A percentile compares a stretch with the other conserved stretches of the same genome.
phyloP scores from a whole-genome alignment of 2,888 invertebrate species.

The Hylaea fasciaria region DNA sequence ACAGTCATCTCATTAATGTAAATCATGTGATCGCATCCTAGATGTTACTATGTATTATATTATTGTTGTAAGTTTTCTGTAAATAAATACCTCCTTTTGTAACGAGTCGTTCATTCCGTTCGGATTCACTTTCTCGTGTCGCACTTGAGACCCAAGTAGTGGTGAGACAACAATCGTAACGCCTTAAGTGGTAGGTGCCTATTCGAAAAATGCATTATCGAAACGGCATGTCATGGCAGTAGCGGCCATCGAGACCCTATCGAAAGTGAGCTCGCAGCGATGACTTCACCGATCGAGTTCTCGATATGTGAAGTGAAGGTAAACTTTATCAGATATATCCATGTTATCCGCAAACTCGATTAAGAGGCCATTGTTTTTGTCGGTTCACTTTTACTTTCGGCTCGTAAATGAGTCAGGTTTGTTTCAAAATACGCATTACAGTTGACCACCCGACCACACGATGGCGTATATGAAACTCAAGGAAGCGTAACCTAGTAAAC shows the following conservation, averaged over 20 bases:
- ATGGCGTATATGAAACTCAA: conserved; percentile 28
- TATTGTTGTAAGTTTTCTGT: conserved; percentile 81
- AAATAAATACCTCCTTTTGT: conserved; percentile 79
- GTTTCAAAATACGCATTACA: conserved; percentile 31
- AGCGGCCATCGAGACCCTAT: conserved; percentile 25
- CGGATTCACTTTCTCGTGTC: conserved; percentile 37
- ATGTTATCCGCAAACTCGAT: conserved; percentile 34
- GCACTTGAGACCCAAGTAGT: conserved; percentile 33
- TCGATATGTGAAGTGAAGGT: conserved; percentile 39
- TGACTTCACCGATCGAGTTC: conserved; percentile 51
- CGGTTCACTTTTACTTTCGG: conserved; percentile 56
- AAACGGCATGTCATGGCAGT: conserved; percentile 39
- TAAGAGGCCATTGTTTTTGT: conserved; percentile 45
- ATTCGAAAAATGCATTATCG: conserved; percentile 49
- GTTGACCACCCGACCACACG: conserved; percentile 32
- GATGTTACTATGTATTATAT: conserved; percentile 76
- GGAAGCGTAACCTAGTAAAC: conserved; percentile 38
- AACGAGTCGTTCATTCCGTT: conserved; percentile 41
- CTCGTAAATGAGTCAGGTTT: conserved; percentile 37
- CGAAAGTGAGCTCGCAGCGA: conserved; percentile 51
- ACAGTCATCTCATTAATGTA: conserved; percentile 78
- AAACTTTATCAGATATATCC: conserved; percentile 24
- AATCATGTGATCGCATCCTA: conserved; percentile 81
- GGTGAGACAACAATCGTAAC: conserved; percentile 48
- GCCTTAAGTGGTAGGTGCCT: conserved; percentile 52